A percentile compares a stretch with the other conserved stretches of the same genome.
phyloP scores from a whole-genome alignment of 2,888 invertebrate genomes.

The Tetrapedia diversipes region DNA sequence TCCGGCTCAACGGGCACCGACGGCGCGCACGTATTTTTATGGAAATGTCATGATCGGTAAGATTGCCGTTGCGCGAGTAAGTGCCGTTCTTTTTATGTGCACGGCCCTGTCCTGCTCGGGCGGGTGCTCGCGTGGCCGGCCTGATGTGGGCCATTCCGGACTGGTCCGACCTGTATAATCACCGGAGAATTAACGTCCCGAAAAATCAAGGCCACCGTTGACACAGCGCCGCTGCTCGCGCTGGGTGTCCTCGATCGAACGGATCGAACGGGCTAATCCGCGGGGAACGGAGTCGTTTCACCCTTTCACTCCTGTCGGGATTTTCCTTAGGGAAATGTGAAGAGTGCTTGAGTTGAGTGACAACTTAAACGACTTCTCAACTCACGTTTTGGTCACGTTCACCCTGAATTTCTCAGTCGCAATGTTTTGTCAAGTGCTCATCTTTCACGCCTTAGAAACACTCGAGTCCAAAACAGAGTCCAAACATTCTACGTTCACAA shows the following conservation, averaged over 20 bases:
- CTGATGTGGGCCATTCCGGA: constrained; percentile 49
- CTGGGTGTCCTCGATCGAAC: constrained; percentile 33
- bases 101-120: background rate
- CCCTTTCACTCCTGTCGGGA: no score
- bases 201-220: constrained; percentile 55
- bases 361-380: no score
- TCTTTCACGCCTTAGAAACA: no score
- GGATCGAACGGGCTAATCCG: background rate
- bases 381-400: no score
- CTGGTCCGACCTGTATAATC: constrained; percentile 56
- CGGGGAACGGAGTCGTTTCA: background rate
- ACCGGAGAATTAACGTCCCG: constrained; percentile 51
- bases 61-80: constrained; percentile 28
- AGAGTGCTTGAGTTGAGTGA: no score
- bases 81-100: constrained; percentile 24
- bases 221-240: constrained; percentile 29
- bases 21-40: constrained; percentile 27
- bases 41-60: constrained; percentile 37
- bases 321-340: no score
- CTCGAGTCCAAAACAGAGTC: no score
- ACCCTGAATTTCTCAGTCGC: no score
- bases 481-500: no score
- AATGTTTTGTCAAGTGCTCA: no score
- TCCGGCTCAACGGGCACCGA: background rate
- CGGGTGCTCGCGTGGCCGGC: background rate